phyloP scores from a whole-genome alignment of 2,888 invertebrate species.

The Drosophila kuntzei region DNA sequence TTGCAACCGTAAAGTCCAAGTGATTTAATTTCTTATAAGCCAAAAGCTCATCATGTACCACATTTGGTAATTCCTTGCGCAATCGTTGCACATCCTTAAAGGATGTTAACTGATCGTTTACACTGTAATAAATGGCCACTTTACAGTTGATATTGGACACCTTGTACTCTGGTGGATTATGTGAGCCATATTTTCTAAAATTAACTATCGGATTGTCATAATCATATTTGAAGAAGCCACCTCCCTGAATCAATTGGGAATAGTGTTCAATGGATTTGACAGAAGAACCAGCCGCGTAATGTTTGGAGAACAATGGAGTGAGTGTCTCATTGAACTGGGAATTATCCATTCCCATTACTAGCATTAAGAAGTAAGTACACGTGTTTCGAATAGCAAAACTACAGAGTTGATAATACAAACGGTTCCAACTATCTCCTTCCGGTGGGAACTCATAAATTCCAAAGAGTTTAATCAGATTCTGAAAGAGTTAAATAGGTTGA shows the following conservation, averaged over 20 bases:
- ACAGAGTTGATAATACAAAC: slow-evolving; percentile 34
- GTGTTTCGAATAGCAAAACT: slow-evolving; percentile 45
- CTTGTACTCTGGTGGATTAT: slow-evolving; percentile 85
- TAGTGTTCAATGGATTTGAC: slow-evolving; percentile 87
- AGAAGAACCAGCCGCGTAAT: slow-evolving; percentile 87
- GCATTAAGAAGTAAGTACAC: slow-evolving; percentile 85
- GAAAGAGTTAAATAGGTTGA: background rate
- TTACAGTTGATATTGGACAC: slow-evolving; percentile 85
- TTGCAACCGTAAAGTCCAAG: slow-evolving; percentile 49
- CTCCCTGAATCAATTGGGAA: slow-evolving; percentile 84
- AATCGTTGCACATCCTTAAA: slow-evolving; percentile 71
- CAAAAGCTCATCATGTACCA: slow-evolving; percentile 57
- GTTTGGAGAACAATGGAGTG: slow-evolving; percentile 87
- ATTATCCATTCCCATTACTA: slow-evolving; percentile 85
- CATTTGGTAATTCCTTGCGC: slow-evolving; percentile 66
- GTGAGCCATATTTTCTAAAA: slow-evolving; percentile 28
- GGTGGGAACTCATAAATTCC: slow-evolving; percentile 64
- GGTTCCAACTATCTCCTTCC: slow-evolving; percentile 27
- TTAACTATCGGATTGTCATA: slow-evolving; percentile 83
- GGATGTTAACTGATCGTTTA: slow-evolving; percentile 85
- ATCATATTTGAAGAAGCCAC: slow-evolving; percentile 86
- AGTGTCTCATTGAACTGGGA: slow-evolving; percentile 85
- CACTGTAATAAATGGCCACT: slow-evolving; percentile 74
- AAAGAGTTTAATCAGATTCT: slow-evolving; percentile 21
- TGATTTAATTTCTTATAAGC: slow-evolving; percentile 51